phyloP scores from a whole-genome alignment of 1,140 invertebrate species.

The Leptinotarsa defecta region DNA sequence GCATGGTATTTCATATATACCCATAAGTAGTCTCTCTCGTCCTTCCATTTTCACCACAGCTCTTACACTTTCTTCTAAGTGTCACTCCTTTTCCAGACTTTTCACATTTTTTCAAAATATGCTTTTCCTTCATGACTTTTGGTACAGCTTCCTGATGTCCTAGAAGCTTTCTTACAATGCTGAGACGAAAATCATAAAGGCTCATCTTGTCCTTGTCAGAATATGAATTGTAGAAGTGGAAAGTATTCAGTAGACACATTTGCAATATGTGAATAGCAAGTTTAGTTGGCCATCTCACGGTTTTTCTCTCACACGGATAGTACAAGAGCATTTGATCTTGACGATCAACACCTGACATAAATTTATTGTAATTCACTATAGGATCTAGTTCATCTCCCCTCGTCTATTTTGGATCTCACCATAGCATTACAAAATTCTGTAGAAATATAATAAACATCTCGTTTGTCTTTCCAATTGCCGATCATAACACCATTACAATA shows the following conservation, averaged over 20 bases:
- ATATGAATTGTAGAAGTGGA: background rate
- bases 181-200: background rate
- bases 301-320: slow-evolving; percentile 47
- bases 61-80: background rate
- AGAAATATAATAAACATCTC: too few relatives aligned
- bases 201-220: background rate
- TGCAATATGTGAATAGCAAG: slow-evolving; percentile 32
- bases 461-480: too few relatives aligned
- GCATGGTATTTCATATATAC: too few relatives aligned
- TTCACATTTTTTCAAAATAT: background rate
- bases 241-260: background rate
- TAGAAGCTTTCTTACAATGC: background rate
- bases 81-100: background rate
- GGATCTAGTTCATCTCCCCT: slow-evolving; percentile 40
- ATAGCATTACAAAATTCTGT: background rate
- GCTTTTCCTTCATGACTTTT: background rate
- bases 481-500: too few relatives aligned
- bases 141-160: background rate
- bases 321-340: slow-evolving; percentile 53
- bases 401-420: slow-evolving; percentile 11
- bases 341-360: slow-evolving; percentile 47
- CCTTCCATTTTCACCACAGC: background rate
- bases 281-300: slow-evolving; percentile 49
- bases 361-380: slow-evolving; percentile 49
- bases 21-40: background rate